Evolutionary conservation across 2,113 vertebrate genomes (phyloP), one percentile per base, ranked within the genome.

Genomic region (Crotalus helleri): DNA sequence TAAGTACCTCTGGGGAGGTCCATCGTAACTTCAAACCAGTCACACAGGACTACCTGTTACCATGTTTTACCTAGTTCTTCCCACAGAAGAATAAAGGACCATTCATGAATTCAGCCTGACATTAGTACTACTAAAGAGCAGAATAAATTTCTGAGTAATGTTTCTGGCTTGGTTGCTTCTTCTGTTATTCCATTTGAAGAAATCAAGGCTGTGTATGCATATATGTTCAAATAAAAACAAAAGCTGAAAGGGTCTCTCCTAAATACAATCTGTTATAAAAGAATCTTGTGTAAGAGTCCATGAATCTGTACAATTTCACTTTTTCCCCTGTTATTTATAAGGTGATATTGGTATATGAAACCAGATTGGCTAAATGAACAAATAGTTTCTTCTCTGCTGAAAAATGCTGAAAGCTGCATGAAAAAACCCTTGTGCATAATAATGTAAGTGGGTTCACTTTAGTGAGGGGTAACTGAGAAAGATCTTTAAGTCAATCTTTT

Each of bases 401-500:
- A 90, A 91, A 94, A 69, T 91, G 61, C 0, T 49, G 61, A 26
- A 74, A 64, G 10, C 1, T 58, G 92, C 85, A 91, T 15, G 24
- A 90, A 7, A 81, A 0, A 33, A 91, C 90, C 29, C 33, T 92
- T 86, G 85, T 26, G 74, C 33, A 39, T 74, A 26, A 88, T 88
- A 92, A 89, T 26, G 57, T 86, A 91, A 39, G 33, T 57, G 58
- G 91, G 88, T 89, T 95, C 85, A 57, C 26, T 69, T 91, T 61
- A 87, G 17, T 57, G 11, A 89, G 54, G 0, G 93, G n/a, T 26
- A 55, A 55, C 46, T 3, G 39, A 0, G 11, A 33, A n/a, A 2
- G 19, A 5, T 92, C 55, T 94, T 81, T 57, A 89, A 94, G 92
- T 92, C 89, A 93, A 21, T 9, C 88, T 49, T 92, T 81, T n/a